Percentiles rank a stretch among this genome's conserved stretches.
phyloP scores from a whole-genome alignment of 2,113 vertebrate genomes.

The Cebus imitator region DNA sequence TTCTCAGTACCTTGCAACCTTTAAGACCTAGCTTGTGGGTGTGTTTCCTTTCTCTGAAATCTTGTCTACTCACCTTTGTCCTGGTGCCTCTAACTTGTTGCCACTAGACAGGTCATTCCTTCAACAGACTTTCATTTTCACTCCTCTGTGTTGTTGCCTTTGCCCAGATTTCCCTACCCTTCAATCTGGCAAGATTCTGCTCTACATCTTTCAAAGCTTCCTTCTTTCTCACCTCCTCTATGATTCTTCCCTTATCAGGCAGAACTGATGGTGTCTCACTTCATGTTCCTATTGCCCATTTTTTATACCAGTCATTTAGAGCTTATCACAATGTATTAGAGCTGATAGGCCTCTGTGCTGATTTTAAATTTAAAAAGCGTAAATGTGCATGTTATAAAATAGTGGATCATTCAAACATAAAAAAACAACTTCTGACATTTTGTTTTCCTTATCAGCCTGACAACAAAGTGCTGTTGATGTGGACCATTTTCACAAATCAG shows the following conservation, averaged over 20 bases:
- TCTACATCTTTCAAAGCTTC: neutral
- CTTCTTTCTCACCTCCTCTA: neutral
- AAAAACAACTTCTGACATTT: conserved; percentile 51
- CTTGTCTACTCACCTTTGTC: neutral
- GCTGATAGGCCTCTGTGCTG: neutral
- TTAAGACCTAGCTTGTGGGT: neutral
- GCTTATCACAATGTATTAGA: neutral
- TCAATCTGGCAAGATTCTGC: neutral
- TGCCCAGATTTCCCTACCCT: neutral
- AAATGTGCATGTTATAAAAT: neutral
- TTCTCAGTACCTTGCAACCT: neutral
- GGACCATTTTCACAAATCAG: conserved; percentile 49
- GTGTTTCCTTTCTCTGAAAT: neutral
- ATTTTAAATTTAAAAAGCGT: conserved; percentile 51
- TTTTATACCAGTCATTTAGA: neutral
- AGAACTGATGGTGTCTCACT: neutral
- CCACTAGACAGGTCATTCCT: neutral
- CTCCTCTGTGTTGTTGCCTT: neutral
- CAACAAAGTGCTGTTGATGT: conserved; percentile 3
- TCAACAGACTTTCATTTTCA: neutral
- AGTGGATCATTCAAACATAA: conserved; percentile 43
- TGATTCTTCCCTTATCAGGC: neutral
- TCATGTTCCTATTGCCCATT: neutral
- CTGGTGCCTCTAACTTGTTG: neutral
- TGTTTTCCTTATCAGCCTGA: conserved; percentile 43